Evolutionary conservation across 2,113 vertebrate species (phyloP).

Genomic region (Psettodes erumei): DNA sequence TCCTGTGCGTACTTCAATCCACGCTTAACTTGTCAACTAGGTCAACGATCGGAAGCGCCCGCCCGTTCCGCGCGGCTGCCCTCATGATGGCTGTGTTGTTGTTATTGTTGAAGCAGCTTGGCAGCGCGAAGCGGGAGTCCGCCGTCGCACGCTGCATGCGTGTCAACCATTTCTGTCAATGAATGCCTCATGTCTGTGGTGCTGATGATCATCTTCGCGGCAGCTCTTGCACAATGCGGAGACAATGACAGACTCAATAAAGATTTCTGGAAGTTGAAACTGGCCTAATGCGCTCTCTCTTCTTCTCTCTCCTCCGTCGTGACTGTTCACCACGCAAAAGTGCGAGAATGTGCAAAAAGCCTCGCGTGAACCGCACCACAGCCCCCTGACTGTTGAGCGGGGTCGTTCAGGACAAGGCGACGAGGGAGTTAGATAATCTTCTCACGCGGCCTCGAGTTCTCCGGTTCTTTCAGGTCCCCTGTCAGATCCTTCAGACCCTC

Average conservation of each 20-base stretch:
- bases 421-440: not conserved
- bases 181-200: conserved; percentile 15
- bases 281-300: not conserved
- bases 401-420: not conserved
- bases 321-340: not conserved
- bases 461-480: not conserved
- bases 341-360: not conserved
- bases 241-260: not conserved
- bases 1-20: not conserved
- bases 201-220: not conserved
- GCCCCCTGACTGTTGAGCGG: too few species aligned
- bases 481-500: not conserved
- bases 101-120: conserved; percentile 5
- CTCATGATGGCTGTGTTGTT: not conserved
- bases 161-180: conserved; percentile 7
- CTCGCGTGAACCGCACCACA: not conserved
- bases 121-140: not conserved
- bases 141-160: not conserved
- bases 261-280: not conserved
- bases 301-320: not conserved
- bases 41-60: conserved; percentile 3
- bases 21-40: not conserved
- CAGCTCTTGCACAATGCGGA: not conserved
- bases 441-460: not conserved
- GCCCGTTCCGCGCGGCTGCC: conserved; percentile 9